Base-by-base conservation (phyloP, 2,113 vertebrate species). In the Eclectus roratus region DNA sequence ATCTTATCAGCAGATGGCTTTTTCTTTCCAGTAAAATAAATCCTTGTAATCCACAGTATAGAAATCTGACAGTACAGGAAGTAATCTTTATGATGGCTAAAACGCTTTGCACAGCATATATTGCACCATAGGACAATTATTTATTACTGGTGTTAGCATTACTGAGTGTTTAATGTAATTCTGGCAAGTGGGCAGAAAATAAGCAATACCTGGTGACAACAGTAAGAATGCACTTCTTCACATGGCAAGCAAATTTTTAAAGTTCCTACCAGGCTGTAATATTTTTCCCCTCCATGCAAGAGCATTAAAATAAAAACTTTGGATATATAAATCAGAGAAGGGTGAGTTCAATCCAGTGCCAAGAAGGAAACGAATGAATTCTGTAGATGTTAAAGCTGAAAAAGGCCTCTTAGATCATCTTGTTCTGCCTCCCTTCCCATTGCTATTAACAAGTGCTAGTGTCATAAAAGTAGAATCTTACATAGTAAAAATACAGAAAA, bases 41-140 rank as follows among this genome's bases (percentile, higher is more conserved):
- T 96, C 96, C 94, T 92, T 79, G 56, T 96, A 97, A 96, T 92
- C 94, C 82, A 88, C 66, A 79, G 87, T 31, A 89, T 64, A 83
- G 89, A 89, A 96, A 93, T 70, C 55, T 92, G 95, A 93, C 81
- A 96, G 85, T 73, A 95, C 66, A 94, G 92, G 97, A 95, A 97
- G 85, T 92, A 96, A 96, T 93, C 82, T 96, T 93, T 92, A 95
- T 65, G 91, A 91, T 86, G 91, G 91, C 85, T 96, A 92, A 95
- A 96, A 96, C 88, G 95, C 95, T 97, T 94, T 93, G 91, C 93
- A 55, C 73, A 96, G 94, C 93, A 96, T 74, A 79, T 78, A 93
- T 46, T 89, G 79, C 79, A 91, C 83, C 91, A 96, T 91, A 73
- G 4, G 16, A 91, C 94, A 94, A 96, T 91, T 96, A 95, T 94